Base-by-base conservation (phyloP, 2,888 invertebrate species). In the Aspidiotus rigidus region DNA sequence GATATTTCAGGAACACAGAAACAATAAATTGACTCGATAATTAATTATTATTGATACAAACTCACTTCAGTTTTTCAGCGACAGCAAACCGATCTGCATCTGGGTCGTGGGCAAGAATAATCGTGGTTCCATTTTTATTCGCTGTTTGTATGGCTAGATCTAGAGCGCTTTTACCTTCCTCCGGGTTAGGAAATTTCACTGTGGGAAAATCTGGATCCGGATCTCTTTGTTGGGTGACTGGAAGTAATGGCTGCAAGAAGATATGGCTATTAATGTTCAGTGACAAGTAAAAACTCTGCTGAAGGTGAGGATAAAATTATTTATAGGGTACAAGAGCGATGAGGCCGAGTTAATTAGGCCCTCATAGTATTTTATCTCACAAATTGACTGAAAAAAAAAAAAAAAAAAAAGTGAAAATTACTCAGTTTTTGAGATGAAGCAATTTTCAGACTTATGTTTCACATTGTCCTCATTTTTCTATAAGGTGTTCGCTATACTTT, bases 181-280 rank as follows among this genome's bases (percentile, higher is more conserved):
- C 99, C 0, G 99, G 99, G 81, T 99, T 99, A 0, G 99, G 99
- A 80, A 94, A 97, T 76, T 85, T 86, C 0, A 99, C 97, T 0
- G 99, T 99, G 0, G 97, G 87, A 79, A 99, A 99, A 70, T 98
- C 94, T 0, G 98, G 97, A 81, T 99, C 86, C 0, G 98, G 92
- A 69, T 90, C 83, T 73, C 87, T 86, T 80, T 99, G 92, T 54
- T 79, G 78, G 16, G 70, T 70, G 7, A 72, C 72, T 28, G 70
- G 64, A 57, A 72, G 49, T 10, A 72, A 62, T 39, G 71, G 61
- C 72, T 72, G 61, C 53, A 64, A 42, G 28, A 61, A 64, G 69
- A 16, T 40, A 64, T 63, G 8, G 55, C 41, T 62, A 49, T 17
- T 28, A 28, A n/a, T 10, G 11, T 49, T 10, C 10, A 49, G 11